Conservation (phyloP, 2,888 invertebrate genomes). For the Brachycybe producta region DNA sequence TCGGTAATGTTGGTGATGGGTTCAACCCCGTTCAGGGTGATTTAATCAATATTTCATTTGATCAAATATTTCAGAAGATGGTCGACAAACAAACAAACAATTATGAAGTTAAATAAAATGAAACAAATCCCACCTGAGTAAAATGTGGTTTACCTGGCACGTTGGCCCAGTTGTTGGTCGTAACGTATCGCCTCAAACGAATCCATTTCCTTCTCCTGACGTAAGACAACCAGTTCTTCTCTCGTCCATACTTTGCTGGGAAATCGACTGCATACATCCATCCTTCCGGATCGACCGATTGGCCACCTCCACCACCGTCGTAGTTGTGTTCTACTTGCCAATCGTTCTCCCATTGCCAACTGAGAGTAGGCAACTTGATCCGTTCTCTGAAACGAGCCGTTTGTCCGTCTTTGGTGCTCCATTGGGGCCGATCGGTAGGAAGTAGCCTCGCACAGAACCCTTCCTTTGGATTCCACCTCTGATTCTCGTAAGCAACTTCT, state of each 20-base stretch:
- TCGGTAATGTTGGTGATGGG: too few relatives aligned
- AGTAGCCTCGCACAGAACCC: constrained; percentile 70
- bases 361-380: constrained; percentile 78
- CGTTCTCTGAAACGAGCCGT: constrained; percentile 62
- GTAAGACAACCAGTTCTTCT: constrained; percentile 79
- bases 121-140: too few relatives aligned
- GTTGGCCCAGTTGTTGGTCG: constrained; percentile 84
- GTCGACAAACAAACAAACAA: too few relatives aligned
- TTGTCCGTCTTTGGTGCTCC: constrained; percentile 71
- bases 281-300: constrained; percentile 37
- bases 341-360: constrained; percentile 94
- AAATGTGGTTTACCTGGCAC: too few relatives aligned
- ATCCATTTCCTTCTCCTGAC: constrained; percentile 82
- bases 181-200: constrained; percentile 70
- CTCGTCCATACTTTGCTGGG: constrained; percentile 62
- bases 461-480: constrained; percentile 80
- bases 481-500: constrained; percentile 85
- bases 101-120: too few relatives aligned
- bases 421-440: constrained; percentile 76
- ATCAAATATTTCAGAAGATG: too few relatives aligned
- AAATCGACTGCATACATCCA: constrained; percentile 92
- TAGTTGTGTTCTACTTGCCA: constrained; percentile 50
- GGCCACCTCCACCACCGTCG: constrained; percentile 44
- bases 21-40: too few relatives aligned
- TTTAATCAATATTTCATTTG: too few relatives aligned